Conservation (phyloP, 2,888 invertebrate species). For the Mythimna impura region DNA sequence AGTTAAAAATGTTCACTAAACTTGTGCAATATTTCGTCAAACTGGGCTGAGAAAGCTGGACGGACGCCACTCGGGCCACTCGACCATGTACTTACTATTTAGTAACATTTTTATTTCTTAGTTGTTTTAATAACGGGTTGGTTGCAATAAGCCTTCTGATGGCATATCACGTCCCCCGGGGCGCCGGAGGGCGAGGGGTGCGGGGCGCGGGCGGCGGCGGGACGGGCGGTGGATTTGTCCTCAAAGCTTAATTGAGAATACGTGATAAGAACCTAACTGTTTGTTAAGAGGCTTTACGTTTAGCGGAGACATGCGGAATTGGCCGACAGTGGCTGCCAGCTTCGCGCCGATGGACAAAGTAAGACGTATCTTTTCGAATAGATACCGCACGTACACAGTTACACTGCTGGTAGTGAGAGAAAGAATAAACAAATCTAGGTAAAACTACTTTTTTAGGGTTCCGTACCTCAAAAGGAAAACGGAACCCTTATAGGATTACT, state of each 20-base stretch:
- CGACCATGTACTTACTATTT: not conserved
- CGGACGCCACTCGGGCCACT: not conserved
- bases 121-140: not conserved
- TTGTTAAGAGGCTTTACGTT: slow-evolving; percentile 40
- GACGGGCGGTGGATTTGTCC: slow-evolving; percentile 28
- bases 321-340: not conserved
- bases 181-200: not conserved
- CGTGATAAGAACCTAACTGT: slow-evolving; percentile 44
- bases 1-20: too few relatives aligned
- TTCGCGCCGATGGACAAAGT: not conserved
- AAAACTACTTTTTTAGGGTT: not conserved
- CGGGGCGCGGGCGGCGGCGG: not conserved
- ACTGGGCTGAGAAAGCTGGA: not conserved
- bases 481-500: too few relatives aligned
- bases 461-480: too few relatives aligned
- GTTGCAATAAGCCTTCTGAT: slow-evolving; percentile 6
- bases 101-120: not conserved
- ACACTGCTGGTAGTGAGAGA: not conserved
- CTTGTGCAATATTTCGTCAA: too few relatives aligned
- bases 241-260: slow-evolving; percentile 55
- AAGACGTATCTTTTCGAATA: not conserved
- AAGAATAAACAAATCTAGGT: slow-evolving; percentile 19
- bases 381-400: too few relatives aligned
- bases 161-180: too few relatives aligned
- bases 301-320: not conserved